Evolutionary conservation across 1,140 invertebrate genomes (phyloP), one percentile per base, ranked within the genome.

Genomic region (Hypsibius dujardini): DNA sequence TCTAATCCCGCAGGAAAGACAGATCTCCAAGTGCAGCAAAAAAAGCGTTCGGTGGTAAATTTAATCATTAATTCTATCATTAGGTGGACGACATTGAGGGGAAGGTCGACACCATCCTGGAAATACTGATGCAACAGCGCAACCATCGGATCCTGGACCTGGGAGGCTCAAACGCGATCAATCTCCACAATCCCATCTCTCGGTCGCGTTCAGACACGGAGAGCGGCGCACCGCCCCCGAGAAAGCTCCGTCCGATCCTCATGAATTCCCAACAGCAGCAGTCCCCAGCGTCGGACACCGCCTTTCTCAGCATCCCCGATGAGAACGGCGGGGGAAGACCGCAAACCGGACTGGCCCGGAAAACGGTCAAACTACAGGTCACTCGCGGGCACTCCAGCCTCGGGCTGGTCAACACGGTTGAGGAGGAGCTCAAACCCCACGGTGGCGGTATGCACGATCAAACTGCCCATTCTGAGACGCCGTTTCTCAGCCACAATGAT

Each of bases 111-210:
- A 85, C 85, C 76, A 95, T 95, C 83, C 82, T 95, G 77, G 90
- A 95, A 81, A 86, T 92, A 79, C 84, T 95, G 76, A 86, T 95
- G 77, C 91, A 95, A 77, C 84, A 94, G 81, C 75, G 74, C 75
- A 75, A 75, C 74, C 72, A 76, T 28, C 28, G 28, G 28, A 28
- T 28, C 28, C 28, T 28, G 28, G 28, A 28, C 28, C 28, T 28
- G 28, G 28, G 28, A 70, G 73, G 76, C 72, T 74, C 75, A 72
- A 60, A 72, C 70, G 47, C 73, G 72, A 71, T 62, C 71, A 70
- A 72, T 74, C 69, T 75, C 75, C 69, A 69, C 40, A 46, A 72
- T 75, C 72, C 74, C 74, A 46, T 72, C 73, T 62, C 70, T 62
- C 70, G 74, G 47, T 72, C 77, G 76, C 71, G 74, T 59, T 69